These are phyloP conservation scores for Cygnus atratus DNA, from an alignment of 2,113 vertebrate species.

Conservation along the genomic window DNA sequence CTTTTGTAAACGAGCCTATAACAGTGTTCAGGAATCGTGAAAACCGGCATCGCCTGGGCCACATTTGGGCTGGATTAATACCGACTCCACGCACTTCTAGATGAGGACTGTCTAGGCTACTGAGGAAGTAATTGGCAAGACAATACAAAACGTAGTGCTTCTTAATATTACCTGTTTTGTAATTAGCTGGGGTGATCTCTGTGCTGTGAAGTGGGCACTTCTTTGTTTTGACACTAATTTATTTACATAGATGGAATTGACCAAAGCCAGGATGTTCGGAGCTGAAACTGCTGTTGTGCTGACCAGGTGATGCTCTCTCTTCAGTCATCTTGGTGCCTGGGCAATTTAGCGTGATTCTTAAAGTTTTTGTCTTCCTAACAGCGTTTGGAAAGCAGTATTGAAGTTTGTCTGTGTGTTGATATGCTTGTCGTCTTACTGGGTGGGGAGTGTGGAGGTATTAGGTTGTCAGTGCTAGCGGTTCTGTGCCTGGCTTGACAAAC, in stretches of 20 bases:
- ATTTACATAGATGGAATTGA: conserved; percentile 40
- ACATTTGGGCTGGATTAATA: background rate
- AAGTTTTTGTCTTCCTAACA: background rate
- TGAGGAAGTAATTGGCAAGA: conserved; percentile 1
- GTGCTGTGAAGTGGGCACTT: conserved; percentile 54
- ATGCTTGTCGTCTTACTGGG: conserved; percentile 20
- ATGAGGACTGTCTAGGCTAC: conserved; percentile 12
- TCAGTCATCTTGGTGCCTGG: background rate
- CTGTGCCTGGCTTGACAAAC: background rate
- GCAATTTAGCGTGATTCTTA: background rate
- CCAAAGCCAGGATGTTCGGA: conserved; percentile 22
- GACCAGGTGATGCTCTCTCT: background rate
- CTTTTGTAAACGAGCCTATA: background rate
- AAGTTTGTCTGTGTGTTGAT: conserved; percentile 40
- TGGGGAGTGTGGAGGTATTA: background rate
- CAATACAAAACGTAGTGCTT: conserved; percentile 22
- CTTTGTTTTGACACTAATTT: conserved; percentile 31
- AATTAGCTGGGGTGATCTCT: conserved; percentile 54
- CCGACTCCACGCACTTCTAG: background rate
- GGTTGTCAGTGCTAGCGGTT: conserved; percentile 15
- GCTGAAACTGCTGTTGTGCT: background rate
- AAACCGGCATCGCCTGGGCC: background rate
- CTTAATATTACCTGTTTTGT: conserved; percentile 44
- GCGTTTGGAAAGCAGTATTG: conserved; percentile 28
- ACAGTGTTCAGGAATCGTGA: background rate